Percentiles rank a stretch among this genome's conserved stretches.
These are phyloP conservation scores for Mohoua ochrocephala DNA, from an alignment of 2,113 vertebrate species.

Conservation along the genomic window DNA sequence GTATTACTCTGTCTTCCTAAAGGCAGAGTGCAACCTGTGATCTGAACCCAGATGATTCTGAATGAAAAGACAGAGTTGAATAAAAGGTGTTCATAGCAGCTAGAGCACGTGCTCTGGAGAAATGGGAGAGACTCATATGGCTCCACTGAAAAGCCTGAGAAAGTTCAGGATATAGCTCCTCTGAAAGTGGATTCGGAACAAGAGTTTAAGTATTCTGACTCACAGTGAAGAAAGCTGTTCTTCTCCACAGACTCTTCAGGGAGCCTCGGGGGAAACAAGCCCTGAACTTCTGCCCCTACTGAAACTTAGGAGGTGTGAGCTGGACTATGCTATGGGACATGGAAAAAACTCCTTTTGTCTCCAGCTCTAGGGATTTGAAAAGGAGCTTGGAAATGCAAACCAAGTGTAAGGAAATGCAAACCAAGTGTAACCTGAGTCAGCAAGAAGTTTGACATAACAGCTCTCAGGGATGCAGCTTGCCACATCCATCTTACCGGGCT, in stretches of 20 bases:
- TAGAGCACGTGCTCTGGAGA: neutral
- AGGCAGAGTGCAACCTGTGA: neutral
- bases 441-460: slow-evolving; percentile 3
- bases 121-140: neutral
- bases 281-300: slow-evolving; percentile 22
- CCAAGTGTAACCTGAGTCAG: slow-evolving; percentile 58
- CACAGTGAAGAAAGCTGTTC: neutral
- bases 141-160: neutral
- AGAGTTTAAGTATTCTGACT: neutral
- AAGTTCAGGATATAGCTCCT: neutral
- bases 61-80: neutral
- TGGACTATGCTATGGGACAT: neutral
- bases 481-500: slow-evolving; percentile 39
- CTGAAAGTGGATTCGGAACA: neutral
- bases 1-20: neutral
- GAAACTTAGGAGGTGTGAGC: neutral
- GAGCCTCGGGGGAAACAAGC: neutral
- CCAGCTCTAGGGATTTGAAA: neutral
- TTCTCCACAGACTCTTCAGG: neutral
- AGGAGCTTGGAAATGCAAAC: slow-evolving; percentile 46
- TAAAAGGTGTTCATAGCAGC: neutral
- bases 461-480: neutral
- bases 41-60: neutral
- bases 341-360: slow-evolving; percentile 12
- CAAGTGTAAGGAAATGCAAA: slow-evolving; percentile 40